These are phyloP conservation scores for Oligia latruncula DNA, from an alignment of 2,888 invertebrate species.

Conservation along the genomic window DNA sequence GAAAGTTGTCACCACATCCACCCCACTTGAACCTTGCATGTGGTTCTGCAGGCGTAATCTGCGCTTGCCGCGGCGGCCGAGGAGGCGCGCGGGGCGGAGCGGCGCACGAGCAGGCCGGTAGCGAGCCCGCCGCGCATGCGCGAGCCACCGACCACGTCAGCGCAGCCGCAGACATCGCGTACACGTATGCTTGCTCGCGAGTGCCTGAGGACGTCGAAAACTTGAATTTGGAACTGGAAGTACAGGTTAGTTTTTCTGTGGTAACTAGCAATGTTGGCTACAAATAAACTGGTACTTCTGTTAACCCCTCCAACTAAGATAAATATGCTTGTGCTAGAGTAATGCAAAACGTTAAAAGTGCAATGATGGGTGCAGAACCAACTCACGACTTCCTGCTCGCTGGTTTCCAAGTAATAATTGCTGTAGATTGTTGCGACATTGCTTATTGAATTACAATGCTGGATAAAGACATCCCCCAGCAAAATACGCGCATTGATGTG, in stretches of 20 bases:
- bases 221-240: not conserved
- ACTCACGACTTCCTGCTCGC: not conserved
- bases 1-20: slow-evolving; percentile 95
- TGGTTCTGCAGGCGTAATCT: slow-evolving; percentile 92
- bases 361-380: not conserved
- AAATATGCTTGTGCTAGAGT: not conserved
- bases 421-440: not conserved
- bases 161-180: slow-evolving; percentile 95
- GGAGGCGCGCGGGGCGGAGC: slow-evolving; percentile 92
- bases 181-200: slow-evolving; percentile 95
- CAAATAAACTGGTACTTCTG: not conserved
- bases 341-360: not conserved
- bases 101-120: slow-evolving; percentile 95
- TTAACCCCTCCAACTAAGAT: not conserved
- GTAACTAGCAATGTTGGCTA: not conserved
- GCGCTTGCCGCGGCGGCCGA: slow-evolving; percentile 89
- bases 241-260: not conserved
- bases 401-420: too few species aligned
- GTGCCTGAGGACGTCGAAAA: slow-evolving; percentile 90
- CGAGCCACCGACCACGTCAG: slow-evolving; percentile 94
- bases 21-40: slow-evolving; percentile 95
- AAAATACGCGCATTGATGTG: not conserved
- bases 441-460: not conserved
- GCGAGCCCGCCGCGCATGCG: slow-evolving; percentile 94
- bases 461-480: not conserved